Conservation (phyloP, 1,140 invertebrate species). For the Drosophila ambigua region DNA sequence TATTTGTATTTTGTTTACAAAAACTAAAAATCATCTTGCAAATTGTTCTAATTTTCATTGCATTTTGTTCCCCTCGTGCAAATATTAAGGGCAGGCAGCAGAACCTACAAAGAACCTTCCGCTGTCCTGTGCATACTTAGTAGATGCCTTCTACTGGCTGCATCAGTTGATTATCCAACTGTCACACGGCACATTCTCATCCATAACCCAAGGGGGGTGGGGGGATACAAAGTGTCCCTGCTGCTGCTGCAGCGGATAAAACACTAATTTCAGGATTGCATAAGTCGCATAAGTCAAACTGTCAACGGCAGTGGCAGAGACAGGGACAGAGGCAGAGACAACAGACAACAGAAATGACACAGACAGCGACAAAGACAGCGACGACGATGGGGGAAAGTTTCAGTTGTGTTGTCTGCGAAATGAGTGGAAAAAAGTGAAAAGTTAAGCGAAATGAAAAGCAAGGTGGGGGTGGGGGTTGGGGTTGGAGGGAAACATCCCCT, state of each 20-base stretch:
- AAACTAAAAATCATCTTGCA: too few relatives aligned
- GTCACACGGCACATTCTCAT: constrained; percentile 9
- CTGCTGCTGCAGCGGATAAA: constrained; percentile 16
- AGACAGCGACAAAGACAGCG: not conserved
- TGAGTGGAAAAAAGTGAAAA: constrained; percentile 69
- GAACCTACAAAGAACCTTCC: too few relatives aligned
- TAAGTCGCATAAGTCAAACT: constrained; percentile 66
- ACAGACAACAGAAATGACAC: constrained; percentile 23
- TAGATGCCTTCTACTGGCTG: too few relatives aligned
- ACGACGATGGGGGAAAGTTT: constrained; percentile 4
- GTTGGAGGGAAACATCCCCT: constrained; percentile 13
- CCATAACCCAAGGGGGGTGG: not conserved
- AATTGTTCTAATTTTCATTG: too few relatives aligned
- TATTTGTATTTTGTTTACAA: too few relatives aligned
- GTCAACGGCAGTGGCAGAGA: constrained; percentile 58
- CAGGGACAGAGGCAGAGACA: constrained; percentile 14
- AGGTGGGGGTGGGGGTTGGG: not conserved
- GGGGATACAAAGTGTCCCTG: constrained; percentile 19
- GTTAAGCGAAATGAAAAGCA: constrained; percentile 72
- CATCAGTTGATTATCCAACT: not conserved
- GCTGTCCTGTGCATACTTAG: too few relatives aligned
- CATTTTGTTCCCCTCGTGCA: too few relatives aligned
- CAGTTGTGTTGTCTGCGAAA: constrained; percentile 18
- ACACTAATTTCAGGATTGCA: constrained; percentile 66
- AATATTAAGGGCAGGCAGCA: too few relatives aligned